Evolutionary conservation across 2,797 vertebrate species (phyloP), one percentile per base, ranked within the genome.

Genomic region (Neostethus bicornis): DNA sequence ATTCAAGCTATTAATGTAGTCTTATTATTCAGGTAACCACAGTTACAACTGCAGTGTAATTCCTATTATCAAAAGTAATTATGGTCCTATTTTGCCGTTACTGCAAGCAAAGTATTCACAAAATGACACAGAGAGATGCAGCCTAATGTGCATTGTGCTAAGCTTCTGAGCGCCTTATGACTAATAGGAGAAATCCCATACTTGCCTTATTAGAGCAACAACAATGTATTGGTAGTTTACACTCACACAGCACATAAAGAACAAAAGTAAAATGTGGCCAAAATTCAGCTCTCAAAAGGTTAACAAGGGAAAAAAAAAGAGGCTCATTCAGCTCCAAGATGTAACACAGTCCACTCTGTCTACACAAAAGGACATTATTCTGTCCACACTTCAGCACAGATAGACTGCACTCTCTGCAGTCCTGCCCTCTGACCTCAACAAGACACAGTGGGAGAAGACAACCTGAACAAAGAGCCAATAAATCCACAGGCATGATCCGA

Each of bases 361-460:
- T 90, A 88, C 89, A 93, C 92, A 93, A 93, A 93, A 93, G 91
- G 92, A 92, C 90, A 93, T 81, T 94, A 93, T 92, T 92, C 91
- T 91, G 89, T 92, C 92, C 66, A 92, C 90, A 94, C 93, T 92
- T 93, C 89, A 91, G 89, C 85, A 92, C 83, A 86, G 69, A 89
- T 84, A 90, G 86, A 93, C 90, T 86, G 78, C 90, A 91, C 92
- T 88, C 84, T 81, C 67, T 68, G 57, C 34, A 55, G 55, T 65
- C 51, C 65, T 71, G 61, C 53, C 45, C 66, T 72, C 59, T 65
- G 66, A 73, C 59, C 66, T 79, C 57, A 46, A 60, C 56, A 55
- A 68, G 51, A 49, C 39, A 56, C 39, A 34, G 2, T 21, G 46
- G 61, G 56, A 52, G 32, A 25, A 52, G 21, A 64, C 57, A 68